Base-by-base conservation (phyloP, 1,140 invertebrate species). In the Schlechtendalia chinensis region DNA sequence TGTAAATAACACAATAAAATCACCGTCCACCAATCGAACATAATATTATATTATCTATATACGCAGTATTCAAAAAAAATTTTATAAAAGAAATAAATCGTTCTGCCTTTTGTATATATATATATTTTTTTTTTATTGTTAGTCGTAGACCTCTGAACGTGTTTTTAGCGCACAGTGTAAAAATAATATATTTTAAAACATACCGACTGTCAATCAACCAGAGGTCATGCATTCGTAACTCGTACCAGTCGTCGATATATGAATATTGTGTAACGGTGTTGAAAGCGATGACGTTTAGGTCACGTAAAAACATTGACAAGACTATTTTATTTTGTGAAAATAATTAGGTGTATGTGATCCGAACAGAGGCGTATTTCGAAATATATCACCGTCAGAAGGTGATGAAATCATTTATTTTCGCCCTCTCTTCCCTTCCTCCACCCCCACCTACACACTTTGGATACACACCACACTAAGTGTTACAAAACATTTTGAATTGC, bases 191-290 rank as follows among this genome's bases (percentile, higher is more conserved):
- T 50, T 71, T 22, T 72, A 72, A 72, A 72, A 72, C 69, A 54
- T 54, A 29, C 45, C 24, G 69, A 72, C 50, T 27, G 54, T 72
- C 69, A 54, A 72, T 72, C 69, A 72, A 72, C 47, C 39, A 12
- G 39, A 69, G n/a, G 14, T 47, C 67, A 47, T 50, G 5, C 67
- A 24, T 50, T 69, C 50, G 39, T 50, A 69, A 50, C 45, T 14
- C 39, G 16, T 10, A 8, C 45, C 22, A 69, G 45, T 16, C 22
- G 39, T 47, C 47, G 47, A 11, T 12, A 50, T 50, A 50, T 1
- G 47, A 54, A 54, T 54, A 39, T 39, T n/a, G n/a, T n/a, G n/a
- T n/a, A 53, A 53, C 16, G 14, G 19, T n/a, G 19, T 54, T 17
- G 53, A 54, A 54, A 14, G 14, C 47, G 8, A 50, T 50, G 14